Evolutionary conservation across 2,797 vertebrate genomes (phyloP), one percentile per base, ranked within the genome.

Genomic region (Argyrosomus regius): DNA sequence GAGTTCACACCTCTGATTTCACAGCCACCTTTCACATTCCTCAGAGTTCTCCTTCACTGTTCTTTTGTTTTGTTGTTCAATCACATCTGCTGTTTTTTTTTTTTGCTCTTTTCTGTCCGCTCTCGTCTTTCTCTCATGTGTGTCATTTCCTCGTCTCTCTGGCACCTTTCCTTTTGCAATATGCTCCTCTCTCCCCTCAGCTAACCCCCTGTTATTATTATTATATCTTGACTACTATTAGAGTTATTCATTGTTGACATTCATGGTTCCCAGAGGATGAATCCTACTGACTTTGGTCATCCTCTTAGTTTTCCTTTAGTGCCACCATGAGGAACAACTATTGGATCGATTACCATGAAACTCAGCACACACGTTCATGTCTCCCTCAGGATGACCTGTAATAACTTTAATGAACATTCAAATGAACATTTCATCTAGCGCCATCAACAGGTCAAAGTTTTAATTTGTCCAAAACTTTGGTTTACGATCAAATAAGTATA

Each of bases 1-100:
- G 50, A 71, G 48, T 62, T 86, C 78, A 78, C 56, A 60, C 81
- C 57, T 77, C 41, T 73, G 13, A 45, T 84, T 82, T 77, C 61
- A 58, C 83, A 69, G 48, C 67, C 60, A 66, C 78, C 73, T 86
- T 65, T 75, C 68, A 63, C 48, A 59, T 69, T 61, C 52, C 35
- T 35, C 35, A 35, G 35, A 26, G 6, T 59, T 77, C 61, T 72
- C 46, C 70, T 68, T 48, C 39, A 24, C 0, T 35, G 28, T 46
- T 76, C 56, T 53, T 60, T 61, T 78, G 48, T 59, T 48, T 73
- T 7, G 31, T 18, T 49, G 35, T 35, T 78, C 48, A 41, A 63
- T 59, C 56, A 26, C 60, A 67, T 50, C 18, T n/a, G 17, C 18
- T 14, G 12, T 43, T 57, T 46, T 24, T 20, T 43, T 50, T 35